Conservation (phyloP, 2,113 vertebrate genomes). For the Electrona antarctica region DNA sequence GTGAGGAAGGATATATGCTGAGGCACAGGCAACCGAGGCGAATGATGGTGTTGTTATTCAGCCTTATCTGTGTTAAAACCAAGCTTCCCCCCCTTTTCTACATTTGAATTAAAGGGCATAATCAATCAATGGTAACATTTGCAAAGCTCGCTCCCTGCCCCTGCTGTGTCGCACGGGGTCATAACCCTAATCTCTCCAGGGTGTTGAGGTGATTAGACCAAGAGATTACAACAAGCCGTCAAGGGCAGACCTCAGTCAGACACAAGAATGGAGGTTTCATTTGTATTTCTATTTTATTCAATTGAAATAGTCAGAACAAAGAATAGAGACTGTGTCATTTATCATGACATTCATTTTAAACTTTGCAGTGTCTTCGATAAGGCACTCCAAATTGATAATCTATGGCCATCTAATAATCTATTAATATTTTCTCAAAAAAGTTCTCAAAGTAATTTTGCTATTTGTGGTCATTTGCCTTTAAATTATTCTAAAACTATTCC, state of each 20-base stretch:
- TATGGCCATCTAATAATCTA: no score
- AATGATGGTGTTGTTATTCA: slow-evolving; percentile 43
- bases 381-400: neutral
- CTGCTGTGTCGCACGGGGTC: slow-evolving; percentile 62
- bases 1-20: neutral
- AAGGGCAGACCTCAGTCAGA: slow-evolving; percentile 52
- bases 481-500: no score
- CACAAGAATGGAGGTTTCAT: slow-evolving; percentile 1
- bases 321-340: neutral
- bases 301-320: neutral
- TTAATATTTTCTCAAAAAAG: no score
- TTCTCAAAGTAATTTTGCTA: no score
- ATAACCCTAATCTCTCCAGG: slow-evolving; percentile 73
- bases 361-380: neutral
- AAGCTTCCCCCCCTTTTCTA: slow-evolving; percentile 57
- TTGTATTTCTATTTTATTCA: no score
- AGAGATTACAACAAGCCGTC: slow-evolving; percentile 65
- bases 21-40: neutral
- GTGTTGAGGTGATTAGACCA: slow-evolving; percentile 68
- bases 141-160: slow-evolving; percentile 58
- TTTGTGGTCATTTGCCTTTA: no score
- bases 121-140: slow-evolving; percentile 79
- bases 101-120: slow-evolving; percentile 70
- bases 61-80: slow-evolving; percentile 16
- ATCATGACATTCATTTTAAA: neutral